These are phyloP conservation scores for Ophonus ardosiacus DNA, from an alignment of 2,888 invertebrate genomes.

Conservation along the genomic window DNA sequence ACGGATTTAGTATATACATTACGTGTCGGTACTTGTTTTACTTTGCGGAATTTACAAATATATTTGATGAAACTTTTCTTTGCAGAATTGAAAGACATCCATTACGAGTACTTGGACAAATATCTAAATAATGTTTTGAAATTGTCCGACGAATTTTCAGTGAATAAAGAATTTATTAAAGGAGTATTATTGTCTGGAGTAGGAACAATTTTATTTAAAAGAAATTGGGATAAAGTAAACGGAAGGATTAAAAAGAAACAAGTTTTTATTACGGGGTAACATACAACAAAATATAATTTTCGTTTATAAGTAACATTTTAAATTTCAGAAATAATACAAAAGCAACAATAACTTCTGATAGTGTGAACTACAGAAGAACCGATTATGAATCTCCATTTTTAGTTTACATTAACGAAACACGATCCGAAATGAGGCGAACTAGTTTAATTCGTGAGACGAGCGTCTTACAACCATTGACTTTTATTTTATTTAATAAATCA, in stretches of 20 bases:
- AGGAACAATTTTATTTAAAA: slow-evolving; percentile 77
- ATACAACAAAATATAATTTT: neutral
- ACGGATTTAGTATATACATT: no score
- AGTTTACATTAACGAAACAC: slow-evolving; percentile 79
- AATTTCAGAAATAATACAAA: slow-evolving; percentile 77
- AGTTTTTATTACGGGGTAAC: slow-evolving; percentile 78
- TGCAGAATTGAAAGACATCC: slow-evolving; percentile 78
- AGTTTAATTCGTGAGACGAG: slow-evolving; percentile 79
- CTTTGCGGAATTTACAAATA: neutral
- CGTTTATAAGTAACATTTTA: slow-evolving; percentile 12
- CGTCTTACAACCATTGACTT: slow-evolving; percentile 79
- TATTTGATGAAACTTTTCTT: slow-evolving; percentile 64
- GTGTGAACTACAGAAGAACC: slow-evolving; percentile 79
- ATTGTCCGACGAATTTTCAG: slow-evolving; percentile 76
- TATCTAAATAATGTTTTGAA: slow-evolving; percentile 73
- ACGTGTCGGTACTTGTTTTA: no score
- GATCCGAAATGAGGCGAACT: slow-evolving; percentile 78
- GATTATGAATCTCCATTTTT: slow-evolving; percentile 76
- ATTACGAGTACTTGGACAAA: slow-evolving; percentile 77
- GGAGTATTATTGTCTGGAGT: slow-evolving; percentile 80
- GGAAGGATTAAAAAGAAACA: slow-evolving; percentile 77
- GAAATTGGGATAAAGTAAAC: slow-evolving; percentile 77
- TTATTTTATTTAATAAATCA: slow-evolving; percentile 78
- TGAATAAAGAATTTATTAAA: slow-evolving; percentile 79
- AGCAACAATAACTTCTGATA: slow-evolving; percentile 80